Evolutionary conservation across 2,888 invertebrate genomes (phyloP), one percentile per base, ranked within the genome.

Genomic region (Shargacucullia verbasci): DNA sequence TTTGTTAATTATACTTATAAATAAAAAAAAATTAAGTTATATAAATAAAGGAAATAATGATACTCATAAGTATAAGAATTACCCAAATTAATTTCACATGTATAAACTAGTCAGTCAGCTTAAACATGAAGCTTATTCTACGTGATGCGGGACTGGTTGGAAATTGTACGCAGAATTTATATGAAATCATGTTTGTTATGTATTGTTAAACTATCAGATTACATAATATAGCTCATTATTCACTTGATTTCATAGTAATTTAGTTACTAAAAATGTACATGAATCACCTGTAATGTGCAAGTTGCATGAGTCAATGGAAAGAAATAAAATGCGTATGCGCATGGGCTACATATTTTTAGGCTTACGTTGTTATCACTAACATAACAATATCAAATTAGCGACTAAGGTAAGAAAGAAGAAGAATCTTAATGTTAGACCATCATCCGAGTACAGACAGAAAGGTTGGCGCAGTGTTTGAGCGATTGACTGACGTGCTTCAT

Each of bases 121-220:
- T n/a, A n/a, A n/a, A n/a, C n/a, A n/a, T n/a, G n/a, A n/a, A n/a
- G n/a, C n/a, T n/a, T n/a, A n/a, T n/a, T n/a, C n/a, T n/a, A n/a
- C n/a, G n/a, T n/a, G n/a, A 14, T 38, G 29, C 8, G 34, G 45
- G 59, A 33, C 4, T 5, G n/a, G 37, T 35, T 20, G 6, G 35
- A 59, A 46, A 46, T 67, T 66, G 33, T 27, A 33, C 27, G 11
- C 10, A 35, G 8, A 14, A n/a, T 20, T 20, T 3, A 3, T 48
- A 62, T 47, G 47, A 61, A 67, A 59, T 66, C 31, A 48, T 37
- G 27, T 14, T 4, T 40, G 12, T 43, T 61, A 40, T 6, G 14
- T 10, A 20, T 20, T 20, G 20, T 20, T 20, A 2, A 20, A 20
- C 20, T 20, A n/a, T 46, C 27, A 20, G 14, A 38, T 63, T 54